phyloP scores from a whole-genome alignment of 1,140 invertebrate genomes.

The Cardiocondyla obscurior region DNA sequence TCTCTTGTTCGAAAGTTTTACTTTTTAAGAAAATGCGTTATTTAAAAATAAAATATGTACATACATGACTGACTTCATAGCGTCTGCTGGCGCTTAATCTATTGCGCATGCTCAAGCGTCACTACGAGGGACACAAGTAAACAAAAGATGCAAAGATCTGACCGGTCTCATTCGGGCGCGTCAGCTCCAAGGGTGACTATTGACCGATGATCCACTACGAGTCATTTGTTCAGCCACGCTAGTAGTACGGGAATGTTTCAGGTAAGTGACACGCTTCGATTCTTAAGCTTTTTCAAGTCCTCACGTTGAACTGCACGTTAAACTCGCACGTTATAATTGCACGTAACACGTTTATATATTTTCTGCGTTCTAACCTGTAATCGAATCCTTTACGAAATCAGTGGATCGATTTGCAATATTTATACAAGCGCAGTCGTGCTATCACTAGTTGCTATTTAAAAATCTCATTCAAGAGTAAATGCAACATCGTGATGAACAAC shows the following conservation, averaged over 20 bases:
- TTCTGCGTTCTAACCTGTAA: neutral
- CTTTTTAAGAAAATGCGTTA: neutral
- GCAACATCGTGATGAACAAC: neutral
- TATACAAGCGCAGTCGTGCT: no score
- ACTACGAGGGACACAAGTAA: constrained; percentile 5
- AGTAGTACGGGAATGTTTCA: neutral
- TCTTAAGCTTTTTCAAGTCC: neutral
- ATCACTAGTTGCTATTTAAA: no score
- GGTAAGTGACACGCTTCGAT: neutral
- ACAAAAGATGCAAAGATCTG: constrained; percentile 33
- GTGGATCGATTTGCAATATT: neutral
- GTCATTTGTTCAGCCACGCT: neutral
- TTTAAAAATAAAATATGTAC: neutral
- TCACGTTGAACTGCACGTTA: neutral
- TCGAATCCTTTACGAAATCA: neutral
- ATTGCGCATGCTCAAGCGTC: neutral
- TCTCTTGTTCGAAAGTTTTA: no score
- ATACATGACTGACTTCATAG: neutral
- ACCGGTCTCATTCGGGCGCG: constrained; percentile 6
- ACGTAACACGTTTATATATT: neutral
- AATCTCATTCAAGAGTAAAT: neutral
- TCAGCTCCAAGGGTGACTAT: neutral
- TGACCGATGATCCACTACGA: neutral
- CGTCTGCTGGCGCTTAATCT: neutral
- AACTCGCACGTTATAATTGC: no score